Conservation (phyloP, 2,113 vertebrate species). For the Zootoca vivipara region DNA sequence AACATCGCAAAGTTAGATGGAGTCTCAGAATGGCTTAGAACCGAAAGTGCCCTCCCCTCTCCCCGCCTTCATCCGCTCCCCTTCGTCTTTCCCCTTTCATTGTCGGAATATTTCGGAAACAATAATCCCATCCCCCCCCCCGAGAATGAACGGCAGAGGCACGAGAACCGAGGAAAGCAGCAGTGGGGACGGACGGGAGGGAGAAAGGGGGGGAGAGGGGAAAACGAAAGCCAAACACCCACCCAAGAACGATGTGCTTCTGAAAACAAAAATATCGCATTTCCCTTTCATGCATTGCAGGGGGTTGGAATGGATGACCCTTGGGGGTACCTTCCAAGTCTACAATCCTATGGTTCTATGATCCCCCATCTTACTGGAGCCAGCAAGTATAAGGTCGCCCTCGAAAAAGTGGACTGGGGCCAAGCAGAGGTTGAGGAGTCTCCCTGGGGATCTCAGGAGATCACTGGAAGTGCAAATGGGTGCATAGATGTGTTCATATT, state of each 20-base stretch:
- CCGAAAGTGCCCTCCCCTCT: not conserved
- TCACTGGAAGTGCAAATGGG: not conserved
- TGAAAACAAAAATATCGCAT: not conserved
- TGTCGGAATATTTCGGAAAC: not conserved
- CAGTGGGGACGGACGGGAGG: not conserved
- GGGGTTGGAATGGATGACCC: too few species aligned
- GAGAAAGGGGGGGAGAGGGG: not conserved
- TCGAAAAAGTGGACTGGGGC: not conserved
- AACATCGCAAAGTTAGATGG: conserved; percentile 5
- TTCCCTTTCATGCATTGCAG: too few species aligned
- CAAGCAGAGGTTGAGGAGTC: accelerated
- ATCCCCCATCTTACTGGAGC: not conserved
- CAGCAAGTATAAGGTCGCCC: not conserved
- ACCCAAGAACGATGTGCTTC: not conserved
- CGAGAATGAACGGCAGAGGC: not conserved
- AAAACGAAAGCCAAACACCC: too few species aligned
- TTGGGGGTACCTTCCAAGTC: too few species aligned
- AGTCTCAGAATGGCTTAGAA: conserved; percentile 23
- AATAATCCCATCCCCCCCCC: not conserved
- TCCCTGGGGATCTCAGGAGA: not conserved
- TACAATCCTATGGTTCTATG: too few species aligned
- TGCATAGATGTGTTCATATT: not conserved
- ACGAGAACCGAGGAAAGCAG: not conserved
- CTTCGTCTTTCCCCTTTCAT: too few species aligned
- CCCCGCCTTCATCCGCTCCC: not conserved